A percentile compares a stretch with the other conserved stretches of the same genome.
Conservation (phyloP, 2,888 invertebrate species). For the Pycnomerus fuliginosus region DNA sequence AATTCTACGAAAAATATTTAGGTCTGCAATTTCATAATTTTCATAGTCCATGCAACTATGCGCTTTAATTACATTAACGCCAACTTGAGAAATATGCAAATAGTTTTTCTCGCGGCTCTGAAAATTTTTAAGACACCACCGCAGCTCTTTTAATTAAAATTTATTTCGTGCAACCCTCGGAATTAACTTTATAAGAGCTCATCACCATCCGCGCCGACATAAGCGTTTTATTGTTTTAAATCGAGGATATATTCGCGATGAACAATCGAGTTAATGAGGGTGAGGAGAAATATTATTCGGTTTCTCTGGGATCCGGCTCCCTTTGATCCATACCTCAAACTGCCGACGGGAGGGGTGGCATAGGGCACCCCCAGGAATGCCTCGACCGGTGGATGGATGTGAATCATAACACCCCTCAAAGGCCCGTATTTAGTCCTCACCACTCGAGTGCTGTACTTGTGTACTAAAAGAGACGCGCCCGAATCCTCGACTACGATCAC, state of each 20-base stretch:
- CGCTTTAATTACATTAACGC: conserved; percentile 18
- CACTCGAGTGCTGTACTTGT: conserved; percentile 79
- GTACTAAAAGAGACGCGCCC: conserved; percentile 57
- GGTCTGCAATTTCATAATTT: conserved; percentile 19
- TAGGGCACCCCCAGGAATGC: conserved; percentile 93
- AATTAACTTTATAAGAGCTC: no score
- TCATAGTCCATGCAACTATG: conserved; percentile 7
- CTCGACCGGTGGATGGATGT: conserved; percentile 80
- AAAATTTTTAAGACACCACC: conserved; percentile 4
- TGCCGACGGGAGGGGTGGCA: conserved; percentile 87
- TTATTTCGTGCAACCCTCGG: conserved; percentile 3
- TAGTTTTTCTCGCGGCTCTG: conserved; percentile 5
- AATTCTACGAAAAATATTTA: conserved; percentile 17
- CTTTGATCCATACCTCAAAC: conserved; percentile 68
- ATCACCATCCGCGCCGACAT: no score
- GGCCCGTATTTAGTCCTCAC: conserved; percentile 89
- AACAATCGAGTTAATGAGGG: no score
- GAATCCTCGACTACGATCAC: conserved; percentile 61
- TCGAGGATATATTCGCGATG: no score
- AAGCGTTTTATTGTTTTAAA: no score
- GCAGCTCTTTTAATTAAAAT: conserved; percentile 7
- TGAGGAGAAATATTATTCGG: no score
- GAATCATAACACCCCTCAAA: conserved; percentile 80
- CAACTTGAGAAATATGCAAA: conserved; percentile 19
- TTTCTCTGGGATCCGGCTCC: no score